Conservation (phyloP, 2,888 invertebrate genomes). For the Microctonus hyperodae region DNA sequence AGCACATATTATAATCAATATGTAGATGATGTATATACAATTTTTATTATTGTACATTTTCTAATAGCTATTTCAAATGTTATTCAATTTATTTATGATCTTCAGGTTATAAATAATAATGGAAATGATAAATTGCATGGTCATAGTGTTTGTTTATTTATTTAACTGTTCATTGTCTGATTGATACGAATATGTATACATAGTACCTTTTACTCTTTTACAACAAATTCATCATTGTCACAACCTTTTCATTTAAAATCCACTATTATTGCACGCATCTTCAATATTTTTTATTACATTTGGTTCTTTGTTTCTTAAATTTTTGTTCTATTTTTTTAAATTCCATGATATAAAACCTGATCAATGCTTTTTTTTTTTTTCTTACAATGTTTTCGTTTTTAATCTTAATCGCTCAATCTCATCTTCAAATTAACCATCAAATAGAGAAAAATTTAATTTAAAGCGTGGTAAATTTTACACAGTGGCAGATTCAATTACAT, state of each 20-base stretch:
- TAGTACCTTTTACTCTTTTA: conserved; percentile 33
- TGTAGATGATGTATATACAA: neutral
- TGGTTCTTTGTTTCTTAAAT: too few relatives aligned
- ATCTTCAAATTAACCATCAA: neutral
- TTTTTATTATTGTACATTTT: neutral
- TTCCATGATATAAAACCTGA: conserved; percentile 57
- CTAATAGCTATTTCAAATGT: neutral
- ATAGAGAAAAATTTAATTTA: neutral
- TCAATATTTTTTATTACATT: too few relatives aligned
- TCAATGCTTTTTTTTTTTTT: conserved; percentile 26
- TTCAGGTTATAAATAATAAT: too few relatives aligned
- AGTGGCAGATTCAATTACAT: conserved; percentile 52
- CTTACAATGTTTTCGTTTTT: neutral
- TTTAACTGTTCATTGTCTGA: conserved; percentile 50
- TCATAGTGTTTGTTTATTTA: conserved; percentile 53
- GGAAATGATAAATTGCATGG: conserved; percentile 40
- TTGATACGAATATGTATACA: conserved; percentile 46
- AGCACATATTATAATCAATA: neutral
- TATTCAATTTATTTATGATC: neutral
- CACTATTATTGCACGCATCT: conserved; percentile 55
- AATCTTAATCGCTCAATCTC: conserved; percentile 29
- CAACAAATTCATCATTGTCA: conserved; percentile 14
- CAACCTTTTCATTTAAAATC: conserved; percentile 14
- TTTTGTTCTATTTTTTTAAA: conserved; percentile 32
- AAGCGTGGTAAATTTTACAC: conserved; percentile 39